Conservation (phyloP, 1,140 invertebrate genomes). For the Drosophila tropicalis region DNA sequence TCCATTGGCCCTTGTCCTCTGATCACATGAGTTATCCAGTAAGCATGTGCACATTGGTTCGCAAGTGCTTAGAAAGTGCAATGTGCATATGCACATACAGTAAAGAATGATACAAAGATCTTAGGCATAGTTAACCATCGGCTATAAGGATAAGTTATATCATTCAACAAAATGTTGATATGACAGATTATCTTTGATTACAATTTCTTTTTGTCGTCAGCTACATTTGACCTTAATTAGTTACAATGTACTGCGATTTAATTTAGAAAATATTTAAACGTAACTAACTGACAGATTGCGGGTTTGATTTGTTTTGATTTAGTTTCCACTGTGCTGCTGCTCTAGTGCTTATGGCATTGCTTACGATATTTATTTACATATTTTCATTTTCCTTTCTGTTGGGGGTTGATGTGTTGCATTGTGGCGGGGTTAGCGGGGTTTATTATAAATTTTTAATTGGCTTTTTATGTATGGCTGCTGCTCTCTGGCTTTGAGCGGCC, state of each 20-base stretch:
- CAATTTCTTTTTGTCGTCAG: too few relatives aligned
- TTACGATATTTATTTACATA: constrained; percentile 57
- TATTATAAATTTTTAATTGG: constrained; percentile 82
- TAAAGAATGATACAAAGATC: too few relatives aligned
- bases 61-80: background rate
- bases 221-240: background rate
- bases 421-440: constrained; percentile 61
- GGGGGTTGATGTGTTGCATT: constrained; percentile 58
- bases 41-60: background rate
- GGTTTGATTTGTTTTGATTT: background rate
- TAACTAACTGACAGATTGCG: background rate
- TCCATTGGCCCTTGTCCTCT: constrained; percentile 8
- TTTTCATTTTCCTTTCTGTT: constrained; percentile 49
- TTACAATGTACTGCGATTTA: background rate
- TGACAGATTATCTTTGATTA: too few relatives aligned
- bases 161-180: too few relatives aligned
- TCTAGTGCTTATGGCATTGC: constrained; percentile 15
- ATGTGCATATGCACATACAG: too few relatives aligned
- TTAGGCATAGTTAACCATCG: too few relatives aligned
- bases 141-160: too few relatives aligned
- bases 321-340: constrained; percentile 49
- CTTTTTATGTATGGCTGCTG: constrained; percentile 81
- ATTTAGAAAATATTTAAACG: background rate
- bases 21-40: constrained; percentile 6
- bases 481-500: constrained; percentile 42